These are phyloP conservation scores for Diadromus collaris DNA, from an alignment of 2,888 invertebrate species.

Conservation along the genomic window DNA sequence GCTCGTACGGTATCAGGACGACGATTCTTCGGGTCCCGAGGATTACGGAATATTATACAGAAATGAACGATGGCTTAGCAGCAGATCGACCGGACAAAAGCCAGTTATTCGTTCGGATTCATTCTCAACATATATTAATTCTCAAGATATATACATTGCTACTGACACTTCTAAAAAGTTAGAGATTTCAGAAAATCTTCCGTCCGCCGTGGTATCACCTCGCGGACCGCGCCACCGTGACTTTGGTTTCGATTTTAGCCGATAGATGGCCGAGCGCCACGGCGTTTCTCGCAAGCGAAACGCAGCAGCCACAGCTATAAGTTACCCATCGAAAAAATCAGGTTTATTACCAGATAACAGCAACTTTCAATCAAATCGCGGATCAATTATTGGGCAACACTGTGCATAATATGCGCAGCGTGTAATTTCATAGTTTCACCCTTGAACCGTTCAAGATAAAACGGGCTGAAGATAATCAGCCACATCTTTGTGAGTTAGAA, in stretches of 20 bases:
- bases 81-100: slow-evolving; percentile 4
- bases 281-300: background rate
- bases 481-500: slow-evolving; percentile 25
- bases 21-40: slow-evolving; percentile 9
- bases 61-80: slow-evolving; percentile 23
- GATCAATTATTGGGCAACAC: slow-evolving; percentile 28
- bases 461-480: slow-evolving; percentile 30
- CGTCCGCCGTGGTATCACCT: background rate
- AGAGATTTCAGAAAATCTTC: background rate
- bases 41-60: slow-evolving; percentile 32
- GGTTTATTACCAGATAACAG: slow-evolving; percentile 26
- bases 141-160: background rate
- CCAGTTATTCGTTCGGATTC: slow-evolving; percentile 11
- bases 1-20: slow-evolving; percentile 11
- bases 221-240: background rate
- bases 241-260: background rate
- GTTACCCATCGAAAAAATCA: background rate
- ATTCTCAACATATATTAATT: slow-evolving; percentile 14
- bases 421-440: slow-evolving; percentile 54
- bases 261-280: background rate
- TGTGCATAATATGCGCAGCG: slow-evolving; percentile 16
- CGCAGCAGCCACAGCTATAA: background rate
- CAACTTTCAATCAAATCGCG: slow-evolving; percentile 46
- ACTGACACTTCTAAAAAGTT: slow-evolving; percentile 4
- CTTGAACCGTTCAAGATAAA: slow-evolving; percentile 49